Percentiles rank a stretch among this genome's conserved stretches.
These are phyloP conservation scores for Cyclina sinensis DNA, from an alignment of 1,140 invertebrate genomes.

Conservation along the genomic window DNA sequence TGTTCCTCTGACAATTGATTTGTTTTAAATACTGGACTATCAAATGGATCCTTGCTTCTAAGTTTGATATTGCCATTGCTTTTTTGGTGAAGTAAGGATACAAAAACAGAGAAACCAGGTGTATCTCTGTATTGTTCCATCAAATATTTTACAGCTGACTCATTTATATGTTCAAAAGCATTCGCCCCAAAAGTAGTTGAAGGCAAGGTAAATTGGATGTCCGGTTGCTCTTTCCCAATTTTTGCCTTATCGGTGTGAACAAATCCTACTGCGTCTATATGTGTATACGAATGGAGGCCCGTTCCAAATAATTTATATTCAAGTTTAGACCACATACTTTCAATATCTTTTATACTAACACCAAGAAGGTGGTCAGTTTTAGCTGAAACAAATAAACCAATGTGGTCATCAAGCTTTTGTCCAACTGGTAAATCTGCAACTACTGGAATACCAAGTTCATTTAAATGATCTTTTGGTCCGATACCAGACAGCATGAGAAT, in stretches of 20 bases:
- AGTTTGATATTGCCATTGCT: too few relatives aligned
- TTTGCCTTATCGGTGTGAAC: conserved; percentile 5
- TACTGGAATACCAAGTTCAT: conserved; percentile 73
- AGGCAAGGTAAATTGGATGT: neutral
- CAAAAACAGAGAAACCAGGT: neutral
- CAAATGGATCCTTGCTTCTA: conserved; percentile 91
- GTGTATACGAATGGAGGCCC: neutral
- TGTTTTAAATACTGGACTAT: conserved; percentile 94
- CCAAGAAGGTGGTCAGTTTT: neutral
- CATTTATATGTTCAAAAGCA: neutral
- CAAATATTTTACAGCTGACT: neutral
- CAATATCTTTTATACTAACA: too few relatives aligned
- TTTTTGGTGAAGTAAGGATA: conserved; percentile 69
- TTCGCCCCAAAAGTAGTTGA: neutral
- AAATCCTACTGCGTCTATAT: neutral
- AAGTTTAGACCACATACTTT: too few relatives aligned
- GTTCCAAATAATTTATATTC: conserved; percentile 6
- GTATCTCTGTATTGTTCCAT: neutral
- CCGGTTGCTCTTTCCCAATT: conserved; percentile 25
- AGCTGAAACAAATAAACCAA: neutral
- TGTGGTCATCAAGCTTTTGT: conserved; percentile 89
- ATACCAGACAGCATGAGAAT: too few relatives aligned
- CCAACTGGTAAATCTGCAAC: conserved; percentile 92
- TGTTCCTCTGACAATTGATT: conserved; percentile 74
- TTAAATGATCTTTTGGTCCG: conserved; percentile 84